Percentiles rank a stretch among this genome's conserved stretches.
Evolutionary conservation across 2,888 invertebrate species (phyloP).

Genomic region (Limnephilus marmoratus): DNA sequence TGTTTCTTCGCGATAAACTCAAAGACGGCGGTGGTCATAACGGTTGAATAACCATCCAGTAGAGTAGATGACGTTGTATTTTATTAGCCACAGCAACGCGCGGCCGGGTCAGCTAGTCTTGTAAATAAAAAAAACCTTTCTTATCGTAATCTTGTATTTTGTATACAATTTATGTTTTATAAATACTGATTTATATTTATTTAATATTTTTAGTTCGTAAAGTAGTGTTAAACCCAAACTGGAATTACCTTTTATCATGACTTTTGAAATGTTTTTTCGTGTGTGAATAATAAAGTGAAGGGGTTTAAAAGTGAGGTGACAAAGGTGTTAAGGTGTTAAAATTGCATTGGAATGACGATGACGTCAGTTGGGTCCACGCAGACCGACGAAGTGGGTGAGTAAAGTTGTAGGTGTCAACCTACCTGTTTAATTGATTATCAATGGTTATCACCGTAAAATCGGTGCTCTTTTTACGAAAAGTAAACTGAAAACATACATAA

Average conservation of each 20-base stretch:
- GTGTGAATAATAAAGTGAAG: neutral
- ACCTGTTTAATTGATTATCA: neutral
- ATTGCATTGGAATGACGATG: slow-evolving; percentile 10
- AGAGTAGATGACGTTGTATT: too few species aligned
- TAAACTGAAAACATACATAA: neutral
- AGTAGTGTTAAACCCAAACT: neutral
- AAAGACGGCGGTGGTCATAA: too few species aligned
- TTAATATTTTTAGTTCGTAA: neutral
- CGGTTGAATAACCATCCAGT: too few species aligned
- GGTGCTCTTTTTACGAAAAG: neutral
- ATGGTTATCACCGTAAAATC: neutral
- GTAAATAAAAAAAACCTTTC: too few species aligned
- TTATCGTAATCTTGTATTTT: neutral
- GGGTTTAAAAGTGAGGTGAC: neutral
- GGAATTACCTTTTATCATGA: neutral
- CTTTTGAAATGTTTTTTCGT: neutral
- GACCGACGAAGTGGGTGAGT: slow-evolving; percentile 65
- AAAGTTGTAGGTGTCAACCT: neutral
- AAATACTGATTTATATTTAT: neutral
- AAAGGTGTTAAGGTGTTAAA: neutral
- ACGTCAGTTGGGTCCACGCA: slow-evolving; percentile 62
- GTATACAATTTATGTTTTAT: neutral
- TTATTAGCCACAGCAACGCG: too few species aligned
- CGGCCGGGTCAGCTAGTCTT: too few species aligned
- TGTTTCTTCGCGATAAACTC: too few species aligned